A percentile compares a stretch with the other conserved stretches of the same genome.
phyloP scores from a whole-genome alignment of 2,888 invertebrate species.

The Prenolepis imparis region DNA sequence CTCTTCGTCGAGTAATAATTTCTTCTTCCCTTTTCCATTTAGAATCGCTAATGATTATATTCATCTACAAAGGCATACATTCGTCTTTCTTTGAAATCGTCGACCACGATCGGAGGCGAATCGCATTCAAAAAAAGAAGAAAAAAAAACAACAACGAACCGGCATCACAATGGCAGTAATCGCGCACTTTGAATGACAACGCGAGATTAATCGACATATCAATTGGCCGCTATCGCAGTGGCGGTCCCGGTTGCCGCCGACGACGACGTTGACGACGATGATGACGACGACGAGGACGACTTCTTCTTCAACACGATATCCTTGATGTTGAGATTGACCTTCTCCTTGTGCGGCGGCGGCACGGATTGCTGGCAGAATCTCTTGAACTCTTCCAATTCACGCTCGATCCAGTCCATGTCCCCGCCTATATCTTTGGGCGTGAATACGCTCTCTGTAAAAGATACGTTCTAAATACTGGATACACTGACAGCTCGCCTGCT shows the following conservation, averaged over 20 bases:
- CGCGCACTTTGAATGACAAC: constrained; percentile 16
- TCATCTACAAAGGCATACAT: constrained; percentile 38
- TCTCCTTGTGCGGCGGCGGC: constrained; percentile 92
- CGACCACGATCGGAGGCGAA: not conserved
- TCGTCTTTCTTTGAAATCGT: constrained; percentile 38
- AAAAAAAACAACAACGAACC: not conserved
- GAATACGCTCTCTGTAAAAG: constrained; percentile 90
- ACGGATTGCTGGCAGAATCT: constrained; percentile 95
- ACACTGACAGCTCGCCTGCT: constrained; percentile 62
- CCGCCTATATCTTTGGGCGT: constrained; percentile 92
- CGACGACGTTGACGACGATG: constrained; percentile 80
- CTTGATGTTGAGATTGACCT: constrained; percentile 93
- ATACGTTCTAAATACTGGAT: constrained; percentile 82
- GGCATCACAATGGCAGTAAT: constrained; percentile 33
- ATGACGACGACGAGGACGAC: constrained; percentile 80
- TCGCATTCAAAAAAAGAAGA: not conserved
- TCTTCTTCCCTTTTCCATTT: constrained; percentile 26
- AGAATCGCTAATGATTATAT: constrained; percentile 3
- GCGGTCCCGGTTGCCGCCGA: constrained; percentile 75
- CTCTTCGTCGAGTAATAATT: constrained; percentile 54
- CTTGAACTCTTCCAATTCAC: constrained; percentile 95
- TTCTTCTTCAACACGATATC: constrained; percentile 91
- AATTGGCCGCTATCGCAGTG: constrained; percentile 83
- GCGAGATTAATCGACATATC: constrained; percentile 60
- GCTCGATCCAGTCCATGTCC: constrained; percentile 91